Conservation (phyloP, 2,888 invertebrate genomes). For the Drosophila atroscutellata region DNA sequence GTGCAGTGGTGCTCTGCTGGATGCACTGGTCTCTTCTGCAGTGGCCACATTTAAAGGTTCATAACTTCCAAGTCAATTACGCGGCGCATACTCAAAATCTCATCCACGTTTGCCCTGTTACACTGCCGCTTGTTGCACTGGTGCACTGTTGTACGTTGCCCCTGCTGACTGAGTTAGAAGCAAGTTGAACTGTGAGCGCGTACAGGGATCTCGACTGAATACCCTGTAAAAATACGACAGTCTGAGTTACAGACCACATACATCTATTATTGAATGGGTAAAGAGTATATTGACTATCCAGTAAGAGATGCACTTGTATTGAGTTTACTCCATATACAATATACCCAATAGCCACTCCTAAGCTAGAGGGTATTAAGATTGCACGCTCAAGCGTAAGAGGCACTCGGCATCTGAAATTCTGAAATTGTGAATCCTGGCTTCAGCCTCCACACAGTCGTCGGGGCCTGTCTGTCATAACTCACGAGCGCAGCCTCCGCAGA, state of each 20-base stretch:
- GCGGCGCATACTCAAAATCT: slow-evolving; percentile 63
- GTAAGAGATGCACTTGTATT: not conserved
- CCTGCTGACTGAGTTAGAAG: slow-evolving; percentile 56
- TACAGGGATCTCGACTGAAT: not conserved
- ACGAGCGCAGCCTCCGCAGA: slow-evolving; percentile 62
- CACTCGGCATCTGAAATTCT: slow-evolving; percentile 32
- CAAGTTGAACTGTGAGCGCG: slow-evolving; percentile 1
- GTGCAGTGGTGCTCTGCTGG: slow-evolving; percentile 17
- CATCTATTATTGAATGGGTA: not conserved
- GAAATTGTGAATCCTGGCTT: slow-evolving; percentile 25
- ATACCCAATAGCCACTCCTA: not conserved
- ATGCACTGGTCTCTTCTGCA: slow-evolving; percentile 38
- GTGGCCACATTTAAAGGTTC: slow-evolving; percentile 79
- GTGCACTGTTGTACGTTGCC: not conserved
- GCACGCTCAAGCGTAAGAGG: slow-evolving; percentile 75
- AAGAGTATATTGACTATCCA: not conserved
- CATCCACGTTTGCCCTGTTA: slow-evolving; percentile 38
- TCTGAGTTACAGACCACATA: not conserved
- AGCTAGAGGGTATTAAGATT: slow-evolving; percentile 44
- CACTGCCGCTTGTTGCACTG: slow-evolving; percentile 2
- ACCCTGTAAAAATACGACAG: not conserved
- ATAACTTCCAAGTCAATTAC: slow-evolving; percentile 82
- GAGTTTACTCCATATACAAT: slow-evolving; percentile 3
- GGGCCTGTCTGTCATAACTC: slow-evolving; percentile 79
- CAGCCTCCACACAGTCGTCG: slow-evolving; percentile 40